phyloP scores from a whole-genome alignment of 2,797 vertebrate genomes.

The Enoplosus armatus region DNA sequence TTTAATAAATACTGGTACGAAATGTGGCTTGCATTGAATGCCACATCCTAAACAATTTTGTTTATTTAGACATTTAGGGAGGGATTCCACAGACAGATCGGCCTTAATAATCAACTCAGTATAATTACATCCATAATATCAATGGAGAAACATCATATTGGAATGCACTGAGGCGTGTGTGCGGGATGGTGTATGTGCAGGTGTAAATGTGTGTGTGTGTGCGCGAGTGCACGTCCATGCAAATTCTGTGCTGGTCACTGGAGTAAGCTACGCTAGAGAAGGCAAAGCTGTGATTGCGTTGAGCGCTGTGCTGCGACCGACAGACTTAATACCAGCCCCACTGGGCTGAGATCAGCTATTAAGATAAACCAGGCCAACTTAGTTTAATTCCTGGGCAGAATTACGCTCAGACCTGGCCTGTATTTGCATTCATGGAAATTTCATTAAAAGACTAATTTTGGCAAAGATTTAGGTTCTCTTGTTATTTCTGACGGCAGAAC shows the following conservation, averaged over 20 bases:
- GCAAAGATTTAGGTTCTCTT: slow-evolving; percentile 84
- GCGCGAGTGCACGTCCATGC: slow-evolving; percentile 64
- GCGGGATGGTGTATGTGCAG: slow-evolving; percentile 40
- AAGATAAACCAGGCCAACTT: slow-evolving; percentile 86
- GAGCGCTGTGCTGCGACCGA: slow-evolving; percentile 77
- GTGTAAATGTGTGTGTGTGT: slow-evolving; percentile 32
- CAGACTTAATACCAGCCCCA: slow-evolving; percentile 83
- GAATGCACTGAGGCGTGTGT: slow-evolving; percentile 81
- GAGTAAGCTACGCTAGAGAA: slow-evolving; percentile 85
- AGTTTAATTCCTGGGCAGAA: slow-evolving; percentile 87
- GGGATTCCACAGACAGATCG: slow-evolving; percentile 70
- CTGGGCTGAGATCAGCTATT: slow-evolving; percentile 88
- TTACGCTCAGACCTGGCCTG: slow-evolving; percentile 80
- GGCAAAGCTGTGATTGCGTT: slow-evolving; percentile 87
- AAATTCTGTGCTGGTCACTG: slow-evolving; percentile 85
- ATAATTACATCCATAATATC: slow-evolving; percentile 86
- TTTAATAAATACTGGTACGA: slow-evolving; percentile 29
- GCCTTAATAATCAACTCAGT: slow-evolving; percentile 78
- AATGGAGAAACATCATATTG: slow-evolving; percentile 85
- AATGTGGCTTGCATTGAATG: slow-evolving; percentile 36
- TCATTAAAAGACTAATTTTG: slow-evolving; percentile 88
- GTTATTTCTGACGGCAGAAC: slow-evolving; percentile 77
- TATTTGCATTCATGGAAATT: slow-evolving; percentile 88
- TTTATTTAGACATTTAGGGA: slow-evolving; percentile 72
- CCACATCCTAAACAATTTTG: slow-evolving; percentile 54